phyloP scores from a whole-genome alignment of 2,113 vertebrate genomes.

The Balaenoptera acutorostrata region DNA sequence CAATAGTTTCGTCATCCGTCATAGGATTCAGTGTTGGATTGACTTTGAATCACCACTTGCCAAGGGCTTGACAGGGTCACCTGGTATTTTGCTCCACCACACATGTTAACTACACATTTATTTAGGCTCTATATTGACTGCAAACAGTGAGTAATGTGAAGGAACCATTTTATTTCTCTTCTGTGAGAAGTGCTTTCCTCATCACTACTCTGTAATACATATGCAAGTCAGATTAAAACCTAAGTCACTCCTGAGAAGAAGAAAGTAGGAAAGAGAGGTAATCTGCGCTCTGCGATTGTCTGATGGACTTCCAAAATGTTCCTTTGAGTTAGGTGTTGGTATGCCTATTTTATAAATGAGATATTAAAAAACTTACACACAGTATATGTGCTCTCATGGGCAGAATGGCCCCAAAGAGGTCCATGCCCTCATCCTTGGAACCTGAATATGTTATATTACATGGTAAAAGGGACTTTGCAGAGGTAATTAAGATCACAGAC shows the following conservation, averaged over 20 bases:
- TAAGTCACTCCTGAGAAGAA: background rate
- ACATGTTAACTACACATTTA: background rate
- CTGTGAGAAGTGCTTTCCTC: background rate
- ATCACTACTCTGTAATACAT: background rate
- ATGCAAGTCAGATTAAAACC: background rate
- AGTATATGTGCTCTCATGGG: background rate
- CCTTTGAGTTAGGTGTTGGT: background rate
- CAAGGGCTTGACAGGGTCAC: background rate
- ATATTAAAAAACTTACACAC: background rate
- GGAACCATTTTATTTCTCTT: background rate
- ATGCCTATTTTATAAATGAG: background rate
- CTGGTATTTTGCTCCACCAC: background rate
- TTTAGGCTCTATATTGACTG: background rate
- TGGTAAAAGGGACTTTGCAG: background rate
- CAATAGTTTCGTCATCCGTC: background rate
- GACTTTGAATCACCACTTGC: conserved; percentile 41
- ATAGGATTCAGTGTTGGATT: conserved; percentile 20
- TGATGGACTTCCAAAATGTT: background rate
- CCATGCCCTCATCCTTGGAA: background rate
- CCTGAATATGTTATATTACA: background rate
- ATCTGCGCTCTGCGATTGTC: background rate
- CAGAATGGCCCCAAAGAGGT: background rate
- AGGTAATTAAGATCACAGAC: background rate
- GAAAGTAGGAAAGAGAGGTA: background rate
- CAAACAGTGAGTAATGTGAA: background rate